Percentiles rank a stretch among this genome's conserved stretches.
Conservation (phyloP, 1,140 invertebrate species). For the Amyelois transitella region DNA sequence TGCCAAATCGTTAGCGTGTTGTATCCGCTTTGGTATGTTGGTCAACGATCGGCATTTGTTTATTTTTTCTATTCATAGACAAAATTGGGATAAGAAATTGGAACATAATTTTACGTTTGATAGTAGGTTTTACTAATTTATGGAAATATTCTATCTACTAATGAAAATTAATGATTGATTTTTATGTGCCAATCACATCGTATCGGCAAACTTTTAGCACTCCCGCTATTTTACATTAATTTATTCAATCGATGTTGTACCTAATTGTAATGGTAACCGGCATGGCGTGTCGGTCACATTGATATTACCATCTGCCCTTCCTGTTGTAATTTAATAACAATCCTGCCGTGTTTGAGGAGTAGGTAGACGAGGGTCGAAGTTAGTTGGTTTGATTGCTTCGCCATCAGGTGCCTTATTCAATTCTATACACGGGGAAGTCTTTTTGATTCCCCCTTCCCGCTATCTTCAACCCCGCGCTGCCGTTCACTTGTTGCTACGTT, state of each 20-base stretch:
- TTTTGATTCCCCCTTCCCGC: constrained; percentile 26
- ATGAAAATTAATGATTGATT: too few species aligned
- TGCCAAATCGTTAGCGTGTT: constrained; percentile 57
- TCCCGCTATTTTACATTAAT: too few species aligned
- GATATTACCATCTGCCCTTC: constrained; percentile 58
- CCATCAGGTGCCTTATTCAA: constrained; percentile 52
- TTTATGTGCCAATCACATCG: too few species aligned
- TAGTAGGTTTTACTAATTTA: not conserved
- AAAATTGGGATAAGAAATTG: not conserved
- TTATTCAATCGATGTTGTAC: not conserved
- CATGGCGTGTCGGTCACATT: constrained; percentile 14
- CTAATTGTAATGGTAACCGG: too few species aligned
- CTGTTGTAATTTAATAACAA: constrained; percentile 25
- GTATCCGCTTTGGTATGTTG: constrained; percentile 54
- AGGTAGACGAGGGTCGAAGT: not conserved
- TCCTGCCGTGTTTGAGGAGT: not conserved
- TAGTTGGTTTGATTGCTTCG: constrained; percentile 32
- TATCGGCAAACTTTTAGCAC: too few species aligned
- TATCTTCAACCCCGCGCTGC: constrained; percentile 46
- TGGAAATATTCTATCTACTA: too few species aligned
- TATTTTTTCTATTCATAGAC: constrained; percentile 28
- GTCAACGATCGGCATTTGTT: constrained; percentile 62
- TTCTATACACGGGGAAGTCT: constrained; percentile 31
- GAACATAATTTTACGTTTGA: not conserved
- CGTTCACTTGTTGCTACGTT: constrained; percentile 72